Percentiles rank a stretch among this genome's conserved stretches.
Conservation (phyloP, 1,140 invertebrate genomes). For the Pseudachorutes palmiensis region DNA sequence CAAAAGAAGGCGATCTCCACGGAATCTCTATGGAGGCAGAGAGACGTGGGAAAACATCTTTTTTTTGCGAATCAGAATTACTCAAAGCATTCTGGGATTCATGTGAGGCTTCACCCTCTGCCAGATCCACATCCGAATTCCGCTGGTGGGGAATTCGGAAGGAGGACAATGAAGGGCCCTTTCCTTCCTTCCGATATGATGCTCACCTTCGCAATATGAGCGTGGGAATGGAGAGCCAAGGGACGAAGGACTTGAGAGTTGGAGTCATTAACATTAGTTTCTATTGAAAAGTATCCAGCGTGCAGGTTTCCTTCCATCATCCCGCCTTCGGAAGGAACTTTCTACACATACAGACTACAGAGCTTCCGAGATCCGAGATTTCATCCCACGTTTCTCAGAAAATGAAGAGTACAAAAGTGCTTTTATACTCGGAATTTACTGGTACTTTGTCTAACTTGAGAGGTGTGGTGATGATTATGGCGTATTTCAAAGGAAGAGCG, state of each 20-base stretch:
- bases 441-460: not conserved
- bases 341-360: not conserved
- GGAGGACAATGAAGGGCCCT: not conserved
- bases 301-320: not conserved
- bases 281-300: not conserved
- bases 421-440: too few species aligned
- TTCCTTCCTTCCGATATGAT: not conserved
- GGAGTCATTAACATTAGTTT: not conserved
- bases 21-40: too few species aligned
- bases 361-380: not conserved
- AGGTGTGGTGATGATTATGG: not conserved
- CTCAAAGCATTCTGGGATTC: too few species aligned
- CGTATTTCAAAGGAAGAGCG: too few species aligned
- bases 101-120: too few species aligned
- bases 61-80: too few species aligned
- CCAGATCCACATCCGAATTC: too few species aligned
- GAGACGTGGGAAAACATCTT: too few species aligned
- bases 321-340: not conserved
- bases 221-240: too few species aligned
- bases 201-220: not conserved
- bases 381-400: not conserved
- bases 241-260: not conserved
- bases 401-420: not conserved
- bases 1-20: too few species aligned
- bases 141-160: not conserved